A percentile compares a stretch with the other conserved stretches of the same genome.
Evolutionary conservation across 2,113 vertebrate species (phyloP).

Genomic region (Sterrhoptilus dennistouni): DNA sequence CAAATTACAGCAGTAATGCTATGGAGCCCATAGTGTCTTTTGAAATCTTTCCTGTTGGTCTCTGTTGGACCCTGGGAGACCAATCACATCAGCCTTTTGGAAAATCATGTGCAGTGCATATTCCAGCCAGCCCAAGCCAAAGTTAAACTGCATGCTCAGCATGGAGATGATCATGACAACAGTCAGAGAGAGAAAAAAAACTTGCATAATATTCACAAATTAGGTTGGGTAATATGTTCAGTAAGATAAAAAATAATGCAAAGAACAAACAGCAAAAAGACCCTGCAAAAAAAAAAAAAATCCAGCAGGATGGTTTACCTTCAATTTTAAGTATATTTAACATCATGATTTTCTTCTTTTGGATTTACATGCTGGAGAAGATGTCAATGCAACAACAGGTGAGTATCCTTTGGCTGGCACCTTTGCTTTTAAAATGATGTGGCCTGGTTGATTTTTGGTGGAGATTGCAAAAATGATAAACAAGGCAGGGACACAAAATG

Average conservation of each 20-base stretch:
- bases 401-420: not conserved
- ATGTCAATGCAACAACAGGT: not conserved
- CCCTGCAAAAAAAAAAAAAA: not conserved
- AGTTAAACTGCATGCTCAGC: not conserved
- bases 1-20: not conserved
- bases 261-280: not conserved
- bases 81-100: fast-evolving
- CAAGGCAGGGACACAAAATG: not conserved
- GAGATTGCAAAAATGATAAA: not conserved
- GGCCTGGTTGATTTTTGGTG: not conserved
- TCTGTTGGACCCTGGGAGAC: not conserved
- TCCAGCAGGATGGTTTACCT: not conserved
- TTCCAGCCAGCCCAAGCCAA: not conserved
- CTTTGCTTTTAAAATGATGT: not conserved
- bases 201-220: not conserved
- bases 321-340: slow-evolving; percentile 6
- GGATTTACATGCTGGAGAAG: not conserved
- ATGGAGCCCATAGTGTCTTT: not conserved
- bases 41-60: not conserved
- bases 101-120: not conserved
- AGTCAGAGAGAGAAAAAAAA: not conserved
- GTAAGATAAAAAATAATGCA: not conserved
- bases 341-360: not conserved
- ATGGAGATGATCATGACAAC: not conserved
- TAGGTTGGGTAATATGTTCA: not conserved